phyloP scores from a whole-genome alignment of 2,113 vertebrate species.

The Oceanodroma tethys region DNA sequence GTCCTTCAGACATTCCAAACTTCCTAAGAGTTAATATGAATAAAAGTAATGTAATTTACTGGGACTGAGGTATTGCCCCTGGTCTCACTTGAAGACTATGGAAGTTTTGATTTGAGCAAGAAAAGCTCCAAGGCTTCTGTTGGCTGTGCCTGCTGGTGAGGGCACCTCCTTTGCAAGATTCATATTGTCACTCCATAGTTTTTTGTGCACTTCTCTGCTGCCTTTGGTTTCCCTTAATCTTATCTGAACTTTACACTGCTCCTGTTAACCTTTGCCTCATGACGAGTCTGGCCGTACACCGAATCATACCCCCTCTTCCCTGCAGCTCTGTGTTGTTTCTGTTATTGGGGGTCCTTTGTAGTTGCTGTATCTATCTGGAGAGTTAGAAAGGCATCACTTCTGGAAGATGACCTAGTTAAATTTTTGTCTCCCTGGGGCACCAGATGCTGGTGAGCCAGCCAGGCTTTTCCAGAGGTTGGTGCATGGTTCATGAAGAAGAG shows the following conservation, averaged over 20 bases:
- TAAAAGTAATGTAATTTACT: not conserved
- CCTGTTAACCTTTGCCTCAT: not conserved
- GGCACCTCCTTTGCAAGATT: not conserved
- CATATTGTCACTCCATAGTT: fast-evolving
- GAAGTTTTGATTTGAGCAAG: not conserved
- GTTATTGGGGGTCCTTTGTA: not conserved
- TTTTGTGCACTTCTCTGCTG: not conserved
- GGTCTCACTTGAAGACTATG: not conserved
- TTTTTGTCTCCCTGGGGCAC: not conserved
- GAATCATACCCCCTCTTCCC: not conserved
- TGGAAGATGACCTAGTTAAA: not conserved
- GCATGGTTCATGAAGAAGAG: not conserved
- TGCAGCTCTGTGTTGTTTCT: not conserved
- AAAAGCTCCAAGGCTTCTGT: not conserved
- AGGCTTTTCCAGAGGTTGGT: not conserved
- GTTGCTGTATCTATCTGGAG: not conserved
- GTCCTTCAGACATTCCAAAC: not conserved
- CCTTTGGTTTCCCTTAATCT: not conserved
- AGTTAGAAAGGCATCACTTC: not conserved
- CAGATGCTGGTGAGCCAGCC: not conserved
- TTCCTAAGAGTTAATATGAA: not conserved
- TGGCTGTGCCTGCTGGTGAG: not conserved
- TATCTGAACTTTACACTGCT: not conserved
- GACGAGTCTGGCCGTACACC: fast-evolving
- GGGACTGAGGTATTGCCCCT: not conserved